These are phyloP conservation scores for Hydriomena furcata DNA, from an alignment of 2,888 invertebrate species.

Conservation along the genomic window DNA sequence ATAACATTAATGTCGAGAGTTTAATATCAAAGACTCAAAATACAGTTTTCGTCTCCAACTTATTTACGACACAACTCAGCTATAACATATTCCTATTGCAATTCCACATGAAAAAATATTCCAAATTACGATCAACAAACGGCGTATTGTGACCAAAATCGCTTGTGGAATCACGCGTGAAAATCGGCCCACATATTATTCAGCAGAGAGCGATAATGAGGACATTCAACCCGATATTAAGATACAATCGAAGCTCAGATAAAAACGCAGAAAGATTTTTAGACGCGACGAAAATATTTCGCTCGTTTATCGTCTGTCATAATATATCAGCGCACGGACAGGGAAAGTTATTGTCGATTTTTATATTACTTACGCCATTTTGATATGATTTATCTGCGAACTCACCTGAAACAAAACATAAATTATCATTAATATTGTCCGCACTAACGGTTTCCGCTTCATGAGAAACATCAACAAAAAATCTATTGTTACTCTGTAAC, in stretches of 20 bases:
- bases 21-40: neutral
- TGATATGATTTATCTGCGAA: constrained; percentile 30
- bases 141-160: constrained; percentile 56
- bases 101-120: constrained; percentile 33
- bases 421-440: constrained; percentile 39
- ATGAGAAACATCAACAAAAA: constrained; percentile 44
- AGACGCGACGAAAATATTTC: constrained; percentile 47
- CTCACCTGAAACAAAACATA: constrained; percentile 54
- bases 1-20: too few relatives aligned
- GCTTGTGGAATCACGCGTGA: constrained; percentile 58
- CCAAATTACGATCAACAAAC: constrained; percentile 44
- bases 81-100: constrained; percentile 23
- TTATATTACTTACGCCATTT: constrained; percentile 36
- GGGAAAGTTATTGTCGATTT: constrained; percentile 40
- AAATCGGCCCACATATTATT: constrained; percentile 78
- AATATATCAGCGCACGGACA: constrained; percentile 38
- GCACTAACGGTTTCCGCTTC: constrained; percentile 39
- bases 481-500: constrained; percentile 46
- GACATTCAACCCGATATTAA: constrained; percentile 63
- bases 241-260: constrained; percentile 57
- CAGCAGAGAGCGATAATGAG: constrained; percentile 71
- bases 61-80: constrained; percentile 9
- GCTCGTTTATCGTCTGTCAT: constrained; percentile 46
- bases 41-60: constrained; percentile 1
- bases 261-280: constrained; percentile 42